Conservation (phyloP, 2,888 invertebrate species). For the Agrotis puta region DNA sequence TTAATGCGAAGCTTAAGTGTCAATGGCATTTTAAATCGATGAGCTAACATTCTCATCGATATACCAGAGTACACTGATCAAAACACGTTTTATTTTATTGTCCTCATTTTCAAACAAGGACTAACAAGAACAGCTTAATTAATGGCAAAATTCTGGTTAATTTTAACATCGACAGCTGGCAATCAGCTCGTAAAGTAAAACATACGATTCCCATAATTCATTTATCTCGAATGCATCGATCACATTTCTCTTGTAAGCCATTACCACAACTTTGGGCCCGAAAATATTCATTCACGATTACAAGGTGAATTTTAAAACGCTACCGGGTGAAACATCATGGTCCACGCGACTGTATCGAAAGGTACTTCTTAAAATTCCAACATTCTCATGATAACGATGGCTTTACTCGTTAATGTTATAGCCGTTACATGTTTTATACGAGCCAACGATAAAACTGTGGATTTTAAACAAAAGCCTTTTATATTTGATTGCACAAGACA, state of each 20-base stretch:
- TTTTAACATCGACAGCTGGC: constrained; percentile 49
- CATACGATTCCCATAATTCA: constrained; percentile 61
- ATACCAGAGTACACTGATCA: background rate
- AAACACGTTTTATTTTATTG: constrained; percentile 27
- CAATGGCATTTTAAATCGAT: constrained; percentile 46
- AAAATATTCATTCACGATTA: constrained; percentile 77
- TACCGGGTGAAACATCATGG: constrained; percentile 71
- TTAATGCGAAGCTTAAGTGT: constrained; percentile 53
- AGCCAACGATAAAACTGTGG: constrained; percentile 68
- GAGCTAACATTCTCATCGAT: constrained; percentile 11
- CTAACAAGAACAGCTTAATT: constrained; percentile 47
- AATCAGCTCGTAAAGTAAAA: constrained; percentile 64
- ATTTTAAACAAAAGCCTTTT: constrained; percentile 69
- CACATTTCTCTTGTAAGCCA: constrained; percentile 74
- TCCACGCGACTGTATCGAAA: constrained; percentile 65
- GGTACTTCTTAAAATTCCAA: constrained; percentile 75
- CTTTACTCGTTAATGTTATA: constrained; percentile 70
- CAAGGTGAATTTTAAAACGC: constrained; percentile 75
- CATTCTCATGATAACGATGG: constrained; percentile 70
- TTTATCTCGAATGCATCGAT: constrained; percentile 72
- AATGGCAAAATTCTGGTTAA: constrained; percentile 49
- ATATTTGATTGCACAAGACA: constrained; percentile 68
- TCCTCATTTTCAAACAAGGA: constrained; percentile 23
- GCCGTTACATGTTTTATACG: constrained; percentile 69
- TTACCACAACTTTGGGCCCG: constrained; percentile 70